Evolutionary conservation across 2,113 vertebrate genomes (phyloP).

Genomic region (Tonatia bakeri): DNA sequence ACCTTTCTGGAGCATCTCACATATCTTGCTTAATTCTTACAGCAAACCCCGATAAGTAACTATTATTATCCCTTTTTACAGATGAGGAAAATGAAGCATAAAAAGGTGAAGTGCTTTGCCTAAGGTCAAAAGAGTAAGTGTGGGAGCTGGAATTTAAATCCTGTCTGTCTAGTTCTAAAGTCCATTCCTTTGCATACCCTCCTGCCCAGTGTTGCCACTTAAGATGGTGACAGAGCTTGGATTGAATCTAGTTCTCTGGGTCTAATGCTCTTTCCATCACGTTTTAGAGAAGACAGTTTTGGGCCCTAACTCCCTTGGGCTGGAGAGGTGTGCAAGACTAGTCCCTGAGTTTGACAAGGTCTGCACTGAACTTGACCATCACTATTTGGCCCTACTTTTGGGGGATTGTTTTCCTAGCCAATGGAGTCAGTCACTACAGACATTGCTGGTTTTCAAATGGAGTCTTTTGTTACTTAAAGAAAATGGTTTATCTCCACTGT

Average conservation of each 20-base stretch:
- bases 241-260: neutral
- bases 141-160: neutral
- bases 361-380: neutral
- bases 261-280: neutral
- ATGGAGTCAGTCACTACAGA: neutral
- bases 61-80: neutral
- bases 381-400: neutral
- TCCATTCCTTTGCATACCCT: neutral
- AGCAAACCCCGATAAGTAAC: neutral
- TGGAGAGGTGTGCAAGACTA: neutral
- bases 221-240: neutral
- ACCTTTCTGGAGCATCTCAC: neutral
- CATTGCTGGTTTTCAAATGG: conserved; percentile 4
- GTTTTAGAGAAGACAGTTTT: neutral
- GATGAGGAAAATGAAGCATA: neutral
- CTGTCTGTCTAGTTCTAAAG: neutral
- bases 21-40: neutral
- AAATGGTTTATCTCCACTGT: neutral
- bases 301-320: neutral
- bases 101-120: neutral
- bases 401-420: neutral
- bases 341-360: neutral
- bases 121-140: neutral
- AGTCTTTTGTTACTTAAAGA: neutral
- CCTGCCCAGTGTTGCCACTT: neutral